Evolutionary conservation across 1,140 invertebrate species (phyloP).

Genomic region (Nephila pilipes): DNA sequence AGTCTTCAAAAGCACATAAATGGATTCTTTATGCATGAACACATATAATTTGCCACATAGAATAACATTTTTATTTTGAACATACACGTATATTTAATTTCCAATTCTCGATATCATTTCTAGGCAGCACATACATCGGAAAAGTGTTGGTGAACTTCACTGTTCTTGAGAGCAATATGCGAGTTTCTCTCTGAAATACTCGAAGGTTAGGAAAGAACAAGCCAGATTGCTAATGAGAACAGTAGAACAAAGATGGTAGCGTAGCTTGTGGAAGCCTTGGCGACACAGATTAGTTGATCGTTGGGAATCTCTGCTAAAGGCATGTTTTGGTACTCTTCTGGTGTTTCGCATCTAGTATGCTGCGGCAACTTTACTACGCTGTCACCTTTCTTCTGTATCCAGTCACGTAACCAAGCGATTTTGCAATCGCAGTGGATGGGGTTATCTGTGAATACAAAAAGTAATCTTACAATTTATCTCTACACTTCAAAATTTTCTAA

Average conservation of each 20-base stretch:
- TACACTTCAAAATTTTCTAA: no score
- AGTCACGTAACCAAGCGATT: slow-evolving; percentile 87
- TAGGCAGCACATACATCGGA: no score
- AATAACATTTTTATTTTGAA: no score
- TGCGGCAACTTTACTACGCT: slow-evolving; percentile 21
- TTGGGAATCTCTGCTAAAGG: slow-evolving; percentile 55
- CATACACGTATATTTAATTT: no score
- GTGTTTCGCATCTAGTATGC: slow-evolving; percentile 60
- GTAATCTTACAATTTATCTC: not conserved
- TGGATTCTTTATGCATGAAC: no score
- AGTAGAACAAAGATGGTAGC: not conserved
- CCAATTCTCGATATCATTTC: no score
- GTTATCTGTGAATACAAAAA: slow-evolving; percentile 84
- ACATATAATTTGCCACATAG: no score
- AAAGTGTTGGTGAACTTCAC: no score
- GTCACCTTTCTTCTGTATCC: slow-evolving; percentile 84
- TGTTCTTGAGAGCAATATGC: not conserved
- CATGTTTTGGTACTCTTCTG: slow-evolving; percentile 54
- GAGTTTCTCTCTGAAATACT: not conserved
- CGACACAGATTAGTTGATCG: slow-evolving; percentile 64
- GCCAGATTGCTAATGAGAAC: not conserved
- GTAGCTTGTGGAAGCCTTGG: not conserved
- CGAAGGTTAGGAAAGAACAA: not conserved
- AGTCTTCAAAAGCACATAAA: no score
- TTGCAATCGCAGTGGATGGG: slow-evolving; percentile 94